Evolutionary conservation across 2,888 invertebrate genomes (phyloP), one percentile per base, ranked within the genome.

Genomic region (Thecophora atra): DNA sequence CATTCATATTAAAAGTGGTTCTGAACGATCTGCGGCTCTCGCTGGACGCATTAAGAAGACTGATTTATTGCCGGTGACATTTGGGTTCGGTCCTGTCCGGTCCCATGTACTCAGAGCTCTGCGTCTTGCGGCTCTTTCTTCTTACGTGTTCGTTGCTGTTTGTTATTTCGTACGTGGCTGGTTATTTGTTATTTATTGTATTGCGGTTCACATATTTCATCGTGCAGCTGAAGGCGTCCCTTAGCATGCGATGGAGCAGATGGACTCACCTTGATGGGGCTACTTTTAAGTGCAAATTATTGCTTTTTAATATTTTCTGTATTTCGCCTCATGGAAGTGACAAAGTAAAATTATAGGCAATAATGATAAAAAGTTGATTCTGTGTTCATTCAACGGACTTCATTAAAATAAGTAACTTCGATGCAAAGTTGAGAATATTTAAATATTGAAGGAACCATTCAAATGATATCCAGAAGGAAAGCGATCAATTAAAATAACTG

Each of bases 11-110:
- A 26, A 58, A 24, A 44, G 68, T 37, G 66, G 71, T 65, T 58
- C 64, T 70, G 19, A 28, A n/a, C 51, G 24, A 26, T 42, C 70
- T 44, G 21, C 68, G 17, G 24, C 54, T 73, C 56, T 72, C 56
- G 70, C 37, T 51, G 72, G 62, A 74, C 71, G 74, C 75, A 76
- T 78, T 75, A 76, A 75, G 74, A 72, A 76, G 74, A 77, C 78
- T 82, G 81, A 81, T 81, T 82, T 81, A 81, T 81, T 80, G 80
- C 79, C 79, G 79, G 77, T 80, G 81, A 80, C 82, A 78, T 80
- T 79, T 30, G 30, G 63, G 51, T 70, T 63, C 52, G 30, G 63
- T 51, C 21, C 19, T 21, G 28, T 70, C 54, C 24, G 30, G 70
- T 30, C 70, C 24, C 63, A 62, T 70, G 63, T 70, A 52, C 51